Evolutionary conservation across 2,113 vertebrate genomes (phyloP).

Genomic region (Albula goreensis): DNA sequence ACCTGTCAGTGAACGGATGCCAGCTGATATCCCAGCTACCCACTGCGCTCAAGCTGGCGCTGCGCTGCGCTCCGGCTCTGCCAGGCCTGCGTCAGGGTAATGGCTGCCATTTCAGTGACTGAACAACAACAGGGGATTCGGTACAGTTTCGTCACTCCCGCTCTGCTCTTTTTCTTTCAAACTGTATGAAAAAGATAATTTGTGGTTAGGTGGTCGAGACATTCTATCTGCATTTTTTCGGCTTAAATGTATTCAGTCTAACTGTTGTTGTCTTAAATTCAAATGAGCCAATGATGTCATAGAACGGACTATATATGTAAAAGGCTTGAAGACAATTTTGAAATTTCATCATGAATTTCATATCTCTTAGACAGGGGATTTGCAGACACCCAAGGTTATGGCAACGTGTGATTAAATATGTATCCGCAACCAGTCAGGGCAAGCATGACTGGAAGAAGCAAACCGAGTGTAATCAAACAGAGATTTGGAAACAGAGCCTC

Average conservation of each 20-base stretch:
- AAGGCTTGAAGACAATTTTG: not conserved
- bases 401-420: not conserved
- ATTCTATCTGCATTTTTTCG: not conserved
- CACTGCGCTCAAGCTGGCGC: slow-evolving; percentile 41
- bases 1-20: slow-evolving; percentile 14
- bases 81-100: not conserved
- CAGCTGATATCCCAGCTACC: slow-evolving; percentile 40
- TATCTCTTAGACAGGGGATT: not conserved
- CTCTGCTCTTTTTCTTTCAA: not conserved
- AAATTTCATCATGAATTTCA: not conserved
- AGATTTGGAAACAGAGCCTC: not conserved
- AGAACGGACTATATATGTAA: not conserved
- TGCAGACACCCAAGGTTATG: not conserved
- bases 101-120: not conserved
- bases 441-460: not conserved
- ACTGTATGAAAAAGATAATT: not conserved
- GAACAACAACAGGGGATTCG: not conserved
- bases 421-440: not conserved
- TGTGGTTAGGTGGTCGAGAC: not conserved
- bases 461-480: not conserved
- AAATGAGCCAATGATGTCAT: not conserved
- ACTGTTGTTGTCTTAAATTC: not conserved
- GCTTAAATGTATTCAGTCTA: not conserved
- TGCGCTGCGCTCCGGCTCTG: slow-evolving; percentile 19
- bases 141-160: not conserved